These are phyloP conservation scores for Adineta ricciae DNA, from an alignment of 2,888 invertebrate species.

Conservation along the genomic window DNA sequence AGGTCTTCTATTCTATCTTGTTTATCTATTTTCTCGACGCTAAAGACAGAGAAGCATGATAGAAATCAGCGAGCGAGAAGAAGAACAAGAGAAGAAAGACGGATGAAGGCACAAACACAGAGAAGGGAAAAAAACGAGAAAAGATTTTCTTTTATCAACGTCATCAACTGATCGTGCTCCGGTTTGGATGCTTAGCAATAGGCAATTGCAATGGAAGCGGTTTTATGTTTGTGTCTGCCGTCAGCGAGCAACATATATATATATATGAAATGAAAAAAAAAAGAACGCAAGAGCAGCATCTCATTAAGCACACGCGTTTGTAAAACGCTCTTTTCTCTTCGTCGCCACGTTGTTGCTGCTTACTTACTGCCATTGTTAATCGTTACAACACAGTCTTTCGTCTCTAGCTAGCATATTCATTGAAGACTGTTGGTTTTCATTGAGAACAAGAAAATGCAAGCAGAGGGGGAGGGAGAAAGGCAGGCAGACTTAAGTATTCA, in stretches of 20 bases:
- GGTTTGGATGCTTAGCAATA: background rate
- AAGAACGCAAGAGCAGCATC: constrained; percentile 1
- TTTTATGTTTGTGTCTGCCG: background rate
- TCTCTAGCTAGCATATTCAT: background rate
- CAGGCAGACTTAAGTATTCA: background rate
- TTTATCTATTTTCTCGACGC: background rate
- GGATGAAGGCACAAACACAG: background rate
- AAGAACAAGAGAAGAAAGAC: background rate
- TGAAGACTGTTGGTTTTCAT: background rate
- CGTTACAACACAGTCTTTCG: background rate
- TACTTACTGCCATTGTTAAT: background rate
- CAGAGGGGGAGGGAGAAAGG: background rate
- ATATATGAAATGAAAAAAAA: background rate
- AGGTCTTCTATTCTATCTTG: background rate
- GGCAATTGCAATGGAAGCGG: background rate
- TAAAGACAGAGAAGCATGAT: background rate
- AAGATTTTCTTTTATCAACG: background rate
- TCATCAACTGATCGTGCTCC: background rate
- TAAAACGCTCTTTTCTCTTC: background rate
- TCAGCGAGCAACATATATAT: background rate
- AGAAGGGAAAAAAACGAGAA: background rate
- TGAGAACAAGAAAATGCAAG: background rate
- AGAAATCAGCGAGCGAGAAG: background rate
- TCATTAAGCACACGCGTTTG: background rate
- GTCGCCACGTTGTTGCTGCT: background rate